Evolutionary conservation across 2,888 invertebrate genomes (phyloP).

Genomic region (Phania funesta): DNA sequence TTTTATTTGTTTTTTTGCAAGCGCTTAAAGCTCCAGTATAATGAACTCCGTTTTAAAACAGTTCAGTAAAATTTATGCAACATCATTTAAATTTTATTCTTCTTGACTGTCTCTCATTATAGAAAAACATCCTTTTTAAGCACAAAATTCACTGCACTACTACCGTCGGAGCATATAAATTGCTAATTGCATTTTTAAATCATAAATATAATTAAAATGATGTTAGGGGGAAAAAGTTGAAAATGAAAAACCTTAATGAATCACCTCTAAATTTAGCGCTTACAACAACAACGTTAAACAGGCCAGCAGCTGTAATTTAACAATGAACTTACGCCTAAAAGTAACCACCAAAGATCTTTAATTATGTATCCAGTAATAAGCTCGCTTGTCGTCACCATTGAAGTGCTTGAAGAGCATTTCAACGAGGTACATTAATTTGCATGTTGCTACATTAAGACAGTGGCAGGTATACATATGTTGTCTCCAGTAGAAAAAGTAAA

Average conservation of each 20-base stretch:
- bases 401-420: conserved; percentile 41
- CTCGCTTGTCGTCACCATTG: conserved; percentile 32
- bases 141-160: conserved; percentile 1
- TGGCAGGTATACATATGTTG: background rate
- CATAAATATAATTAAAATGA: conserved; percentile 5
- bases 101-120: background rate
- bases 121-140: background rate
- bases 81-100: background rate
- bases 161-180: conserved; percentile 3
- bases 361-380: conserved; percentile 45
- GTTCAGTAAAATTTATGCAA: background rate
- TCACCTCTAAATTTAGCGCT: background rate
- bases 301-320: background rate
- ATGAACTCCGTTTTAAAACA: background rate
- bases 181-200: conserved; percentile 30
- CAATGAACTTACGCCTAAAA: conserved; percentile 25
- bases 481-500: background rate
- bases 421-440: conserved; percentile 36
- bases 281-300: background rate
- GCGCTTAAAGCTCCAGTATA: background rate
- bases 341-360: conserved; percentile 20
- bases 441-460: conserved; percentile 12
- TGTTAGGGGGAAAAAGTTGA: background rate
- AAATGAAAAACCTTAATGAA: background rate
- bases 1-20: background rate